Evolutionary conservation across 1,140 invertebrate species (phyloP), one percentile per base, ranked within the genome.

Genomic region (Brachionus plicatilis): DNA sequence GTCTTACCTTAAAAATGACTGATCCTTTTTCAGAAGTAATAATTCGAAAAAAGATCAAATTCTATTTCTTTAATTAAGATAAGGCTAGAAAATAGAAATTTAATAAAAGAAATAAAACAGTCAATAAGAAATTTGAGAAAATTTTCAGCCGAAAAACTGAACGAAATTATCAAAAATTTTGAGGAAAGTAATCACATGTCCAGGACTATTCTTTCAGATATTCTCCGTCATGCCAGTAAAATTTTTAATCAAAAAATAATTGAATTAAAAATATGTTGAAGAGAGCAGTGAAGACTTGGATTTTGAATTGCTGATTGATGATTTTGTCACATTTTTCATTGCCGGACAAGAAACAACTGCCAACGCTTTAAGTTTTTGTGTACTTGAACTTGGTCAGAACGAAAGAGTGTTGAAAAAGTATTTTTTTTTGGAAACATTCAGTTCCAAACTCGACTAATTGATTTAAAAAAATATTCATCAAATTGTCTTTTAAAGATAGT

Each of bases 251-350:
- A 20, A 20, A 20, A 60, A 14, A 6, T 8, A 82, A 24, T 0
- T 17, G n/a, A 47, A 11, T 53, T 27, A 12, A 82, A 65, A 60
- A 82, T 47, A 5, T 37, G 2, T 43, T 17, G 0, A 27, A 60
- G 50, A 82, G 20, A 33, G 12, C 1, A 50, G 1, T n/a, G 43
- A 50, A 50, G 53, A 82, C 17, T 27, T 82, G 29, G 53, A 82
- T 9, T 65, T 65, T 24, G 79, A 82, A 68, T 20, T 41, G 24
- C 27, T 82, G 33, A 65, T 65, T 45, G 79, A 65, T 47, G 53
- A 60, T 47, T 82, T 82, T 82, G 24, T 82, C 12, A 82, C 50
- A 24, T 82, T 82, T 65, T 80, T 80, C 41, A 11, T 80, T 41
- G 76, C 76, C 1, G 76, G 76, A 0, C 76, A 80, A 80, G 76